A percentile compares a stretch with the other conserved stretches of the same genome.
Evolutionary conservation across 2,888 invertebrate species (phyloP).

Genomic region (Drosophila falleni): DNA sequence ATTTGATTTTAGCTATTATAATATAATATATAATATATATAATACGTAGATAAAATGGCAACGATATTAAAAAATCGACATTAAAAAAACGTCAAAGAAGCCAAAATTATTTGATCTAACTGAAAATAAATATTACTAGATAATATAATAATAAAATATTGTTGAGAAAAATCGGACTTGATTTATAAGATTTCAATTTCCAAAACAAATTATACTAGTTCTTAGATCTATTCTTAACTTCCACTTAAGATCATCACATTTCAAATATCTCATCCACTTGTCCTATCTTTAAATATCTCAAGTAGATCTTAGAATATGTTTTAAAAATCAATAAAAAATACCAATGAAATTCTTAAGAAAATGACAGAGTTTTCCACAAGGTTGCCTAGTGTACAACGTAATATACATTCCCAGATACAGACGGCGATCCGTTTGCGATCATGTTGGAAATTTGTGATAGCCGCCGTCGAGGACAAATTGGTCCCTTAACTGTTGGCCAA

Average conservation of each 20-base stretch:
- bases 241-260: neutral
- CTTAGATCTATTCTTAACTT: neutral
- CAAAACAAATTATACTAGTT: neutral
- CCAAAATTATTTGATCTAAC: no score
- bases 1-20: no score
- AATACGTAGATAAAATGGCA: no score
- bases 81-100: no score
- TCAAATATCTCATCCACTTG: neutral
- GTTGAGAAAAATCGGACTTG: no score
- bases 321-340: conserved; percentile 62
- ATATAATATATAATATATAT: no score
- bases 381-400: conserved; percentile 37
- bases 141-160: no score
- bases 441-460: conserved; percentile 79
- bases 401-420: conserved; percentile 45
- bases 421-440: conserved; percentile 61
- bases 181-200: neutral
- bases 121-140: no score
- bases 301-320: conserved; percentile 16
- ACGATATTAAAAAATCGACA: no score
- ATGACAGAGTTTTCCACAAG: conserved; percentile 27
- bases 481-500: conserved; percentile 68
- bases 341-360: conserved; percentile 52
- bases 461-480: conserved; percentile 78
- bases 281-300: neutral